A percentile compares a stretch with the other conserved stretches of the same genome.
phyloP scores from a whole-genome alignment of 2,113 vertebrate genomes.

The Pica pica region DNA sequence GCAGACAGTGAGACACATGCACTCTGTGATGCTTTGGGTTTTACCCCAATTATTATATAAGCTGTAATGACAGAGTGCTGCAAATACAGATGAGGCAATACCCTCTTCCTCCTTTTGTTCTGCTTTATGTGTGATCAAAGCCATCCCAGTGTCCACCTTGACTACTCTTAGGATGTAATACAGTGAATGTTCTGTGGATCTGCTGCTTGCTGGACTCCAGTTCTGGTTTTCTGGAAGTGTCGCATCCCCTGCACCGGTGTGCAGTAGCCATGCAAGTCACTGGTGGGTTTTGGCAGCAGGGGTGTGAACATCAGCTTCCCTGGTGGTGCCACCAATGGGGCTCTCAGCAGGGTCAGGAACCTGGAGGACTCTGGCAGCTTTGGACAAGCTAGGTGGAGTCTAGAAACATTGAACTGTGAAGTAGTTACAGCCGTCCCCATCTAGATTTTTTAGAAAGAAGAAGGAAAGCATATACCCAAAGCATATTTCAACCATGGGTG shows the following conservation, averaged over 20 bases:
- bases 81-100: background rate
- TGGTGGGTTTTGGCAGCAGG: background rate
- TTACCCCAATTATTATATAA: background rate
- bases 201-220: background rate
- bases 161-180: background rate
- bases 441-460: background rate
- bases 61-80: background rate
- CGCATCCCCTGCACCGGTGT: accelerated
- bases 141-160: background rate
- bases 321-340: accelerated
- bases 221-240: background rate
- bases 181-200: accelerated
- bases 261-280: background rate
- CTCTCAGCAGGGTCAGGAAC: background rate
- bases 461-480: background rate
- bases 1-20: background rate
- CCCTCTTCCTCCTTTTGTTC: background rate
- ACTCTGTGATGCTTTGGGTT: background rate
- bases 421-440: background rate
- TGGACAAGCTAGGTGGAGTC: background rate
- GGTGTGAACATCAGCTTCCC: accelerated
- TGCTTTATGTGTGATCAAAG: background rate
- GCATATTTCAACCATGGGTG: background rate
- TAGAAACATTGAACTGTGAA: accelerated
- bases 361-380: accelerated